A percentile compares a stretch with the other conserved stretches of the same genome.
Evolutionary conservation across 1,140 invertebrate species (phyloP).

Genomic region (Calycopis cecrops): DNA sequence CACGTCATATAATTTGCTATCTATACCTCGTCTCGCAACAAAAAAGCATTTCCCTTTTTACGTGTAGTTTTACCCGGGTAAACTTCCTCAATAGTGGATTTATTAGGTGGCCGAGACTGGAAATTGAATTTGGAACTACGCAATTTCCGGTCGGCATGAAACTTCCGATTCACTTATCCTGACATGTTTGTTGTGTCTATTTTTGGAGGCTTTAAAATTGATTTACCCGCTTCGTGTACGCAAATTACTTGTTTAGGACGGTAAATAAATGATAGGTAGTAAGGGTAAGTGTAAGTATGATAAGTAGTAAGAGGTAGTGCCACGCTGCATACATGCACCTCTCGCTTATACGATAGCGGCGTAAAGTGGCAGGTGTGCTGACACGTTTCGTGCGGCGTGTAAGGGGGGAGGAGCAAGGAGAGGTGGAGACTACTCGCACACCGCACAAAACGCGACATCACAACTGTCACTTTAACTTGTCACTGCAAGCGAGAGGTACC

Average conservation of each 20-base stretch:
- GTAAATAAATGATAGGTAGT: too few relatives aligned
- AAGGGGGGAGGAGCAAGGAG: too few relatives aligned
- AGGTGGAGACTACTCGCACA: too few relatives aligned
- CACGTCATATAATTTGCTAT: slow-evolving; percentile 10
- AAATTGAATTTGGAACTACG: slow-evolving; percentile 69
- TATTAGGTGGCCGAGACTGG: slow-evolving; percentile 59
- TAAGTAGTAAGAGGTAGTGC: too few relatives aligned
- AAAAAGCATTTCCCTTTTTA: slow-evolving; percentile 8
- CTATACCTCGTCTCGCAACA: not conserved
- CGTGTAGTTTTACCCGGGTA: slow-evolving; percentile 27
- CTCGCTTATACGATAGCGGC: too few relatives aligned
- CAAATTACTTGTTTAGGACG: not conserved
- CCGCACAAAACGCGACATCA: too few relatives aligned
- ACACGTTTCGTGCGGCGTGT: too few relatives aligned
- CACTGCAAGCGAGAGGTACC: too few relatives aligned
- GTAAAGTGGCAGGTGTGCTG: too few relatives aligned
- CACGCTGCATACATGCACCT: too few relatives aligned
- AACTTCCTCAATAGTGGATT: slow-evolving; percentile 49
- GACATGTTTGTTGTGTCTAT: slow-evolving; percentile 36
- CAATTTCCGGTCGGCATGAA: slow-evolving; percentile 54
- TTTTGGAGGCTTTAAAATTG: slow-evolving; percentile 16
- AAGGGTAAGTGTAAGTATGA: too few relatives aligned
- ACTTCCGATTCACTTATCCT: slow-evolving; percentile 41
- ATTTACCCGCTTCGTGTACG: not conserved
- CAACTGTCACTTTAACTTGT: too few relatives aligned